These are phyloP conservation scores for Oreocharis arfaki DNA, from an alignment of 2,113 vertebrate genomes.

Conservation along the genomic window DNA sequence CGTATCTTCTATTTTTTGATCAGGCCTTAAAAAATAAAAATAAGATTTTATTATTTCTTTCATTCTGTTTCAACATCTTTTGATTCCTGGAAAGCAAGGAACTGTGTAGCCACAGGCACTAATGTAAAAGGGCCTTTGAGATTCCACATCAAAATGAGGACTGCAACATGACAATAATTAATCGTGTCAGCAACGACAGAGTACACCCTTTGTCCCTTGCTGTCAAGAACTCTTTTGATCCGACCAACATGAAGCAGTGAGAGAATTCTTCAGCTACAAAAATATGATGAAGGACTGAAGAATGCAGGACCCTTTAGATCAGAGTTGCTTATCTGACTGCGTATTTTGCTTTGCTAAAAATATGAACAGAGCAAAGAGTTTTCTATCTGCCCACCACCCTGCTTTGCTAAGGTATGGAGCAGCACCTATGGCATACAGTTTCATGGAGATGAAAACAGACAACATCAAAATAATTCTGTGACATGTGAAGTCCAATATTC, in stretches of 20 bases:
- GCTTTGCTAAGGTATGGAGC: neutral
- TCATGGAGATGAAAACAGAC: neutral
- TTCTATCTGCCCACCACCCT: neutral
- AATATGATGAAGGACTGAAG: neutral
- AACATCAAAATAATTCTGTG: neutral
- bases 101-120: conserved; percentile 5
- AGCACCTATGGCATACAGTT: neutral
- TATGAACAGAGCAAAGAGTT: neutral
- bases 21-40: conserved; percentile 75
- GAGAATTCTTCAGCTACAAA: neutral
- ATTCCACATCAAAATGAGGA: conserved; percentile 22
- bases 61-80: conserved; percentile 20
- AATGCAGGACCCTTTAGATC: neutral
- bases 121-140: conserved; percentile 35
- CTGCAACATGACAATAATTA: conserved; percentile 27
- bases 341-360: neutral
- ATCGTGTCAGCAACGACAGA: neutral
- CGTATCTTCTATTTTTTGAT: conserved; percentile 85
- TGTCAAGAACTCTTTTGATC: conserved; percentile 34
- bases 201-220: neutral
- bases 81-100: conserved; percentile 33
- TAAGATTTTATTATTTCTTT: conserved; percentile 37
- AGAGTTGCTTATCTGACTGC: neutral
- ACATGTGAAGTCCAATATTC: neutral
- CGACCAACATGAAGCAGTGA: neutral